Percentiles rank a stretch among this genome's conserved stretches.
phyloP scores from a whole-genome alignment of 2,797 vertebrate species.

The Rhinatrema bivittatum region DNA sequence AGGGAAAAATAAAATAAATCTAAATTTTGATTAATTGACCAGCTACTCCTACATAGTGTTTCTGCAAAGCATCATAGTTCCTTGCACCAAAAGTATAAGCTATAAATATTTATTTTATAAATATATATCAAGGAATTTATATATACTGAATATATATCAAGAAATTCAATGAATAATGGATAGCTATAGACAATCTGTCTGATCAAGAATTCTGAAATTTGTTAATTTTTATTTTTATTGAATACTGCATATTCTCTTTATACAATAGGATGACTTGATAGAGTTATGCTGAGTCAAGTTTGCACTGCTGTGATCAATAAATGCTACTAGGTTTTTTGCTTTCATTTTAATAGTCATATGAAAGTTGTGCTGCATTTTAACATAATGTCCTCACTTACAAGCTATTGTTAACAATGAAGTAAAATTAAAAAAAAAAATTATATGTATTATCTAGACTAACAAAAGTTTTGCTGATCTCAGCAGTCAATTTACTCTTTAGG shows the following conservation, averaged over 20 bases:
- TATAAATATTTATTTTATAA: constrained; percentile 27
- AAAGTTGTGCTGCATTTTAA: neutral
- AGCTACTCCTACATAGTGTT: too few relatives aligned
- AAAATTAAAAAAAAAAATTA: too few relatives aligned
- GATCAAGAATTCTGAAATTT: constrained; percentile 18
- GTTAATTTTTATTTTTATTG: constrained; percentile 35
- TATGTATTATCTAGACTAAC: too few relatives aligned
- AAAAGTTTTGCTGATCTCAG: too few relatives aligned
- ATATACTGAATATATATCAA: too few relatives aligned
- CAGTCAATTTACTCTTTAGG: too few relatives aligned
- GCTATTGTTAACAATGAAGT: neutral
- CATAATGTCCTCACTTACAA: neutral
- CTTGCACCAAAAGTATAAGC: too few relatives aligned
- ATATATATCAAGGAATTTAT: neutral
- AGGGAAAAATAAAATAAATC: too few relatives aligned
- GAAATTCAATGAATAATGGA: constrained; percentile 33
- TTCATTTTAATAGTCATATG: neutral
- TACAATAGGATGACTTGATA: constrained; percentile 16
- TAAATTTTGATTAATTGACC: too few relatives aligned
- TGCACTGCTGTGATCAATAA: constrained; percentile 21
- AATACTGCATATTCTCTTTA: constrained; percentile 26
- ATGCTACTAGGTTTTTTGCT: constrained; percentile 1
- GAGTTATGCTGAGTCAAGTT: constrained; percentile 19
- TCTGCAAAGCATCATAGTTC: too few relatives aligned
- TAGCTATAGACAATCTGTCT: constrained; percentile 21